Base-by-base conservation (phyloP, 2,888 invertebrate genomes). In the Erebia epiphron region DNA sequence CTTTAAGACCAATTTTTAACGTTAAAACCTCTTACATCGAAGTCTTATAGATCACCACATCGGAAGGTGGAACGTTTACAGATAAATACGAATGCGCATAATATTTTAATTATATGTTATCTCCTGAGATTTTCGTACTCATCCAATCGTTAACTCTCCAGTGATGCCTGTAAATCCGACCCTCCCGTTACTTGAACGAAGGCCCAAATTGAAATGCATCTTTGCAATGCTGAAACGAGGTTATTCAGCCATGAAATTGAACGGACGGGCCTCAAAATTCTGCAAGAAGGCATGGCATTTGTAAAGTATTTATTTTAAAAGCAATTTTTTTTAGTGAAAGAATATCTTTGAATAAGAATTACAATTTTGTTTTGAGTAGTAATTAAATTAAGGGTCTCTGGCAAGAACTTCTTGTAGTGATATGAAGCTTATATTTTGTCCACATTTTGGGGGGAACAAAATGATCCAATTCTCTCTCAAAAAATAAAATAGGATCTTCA, bases 131-230 rank as follows among this genome's bases (percentile, higher is more conserved):
- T 80, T 83, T 80, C 76, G 79, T 81, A 84, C 82, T 84, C 84
- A 83, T 79, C 79, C 87, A 83, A 79, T 83, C 86, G 86, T 85
- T 81, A 90, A 88, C 80, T 79, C 79, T 80, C 82, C 82, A 81
- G 78, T 79, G 80, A 63, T 57, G 65, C 71, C 80, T 80, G 85
- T 84, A 89, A 90, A 88, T 85, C 84, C 84, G 79, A 87, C 84
- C 86, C 86, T 85, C 81, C 81, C 80, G 83, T 87, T 86, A 87
- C 86, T 87, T 83, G 84, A 90, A 87, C 84, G 86, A 88, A 87
- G 85, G 86, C 87, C 88, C 85, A 89, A 84, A 86, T 84, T 86
- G 87, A 85, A 89, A 88, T 86, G 88, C 86, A 90, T 90, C 89
- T 90, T 87, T 87, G 83, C 86, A 81, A 79, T 75, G 77, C 84